Base-by-base conservation (phyloP, 2,888 invertebrate species). In the Cerastis leucographa region DNA sequence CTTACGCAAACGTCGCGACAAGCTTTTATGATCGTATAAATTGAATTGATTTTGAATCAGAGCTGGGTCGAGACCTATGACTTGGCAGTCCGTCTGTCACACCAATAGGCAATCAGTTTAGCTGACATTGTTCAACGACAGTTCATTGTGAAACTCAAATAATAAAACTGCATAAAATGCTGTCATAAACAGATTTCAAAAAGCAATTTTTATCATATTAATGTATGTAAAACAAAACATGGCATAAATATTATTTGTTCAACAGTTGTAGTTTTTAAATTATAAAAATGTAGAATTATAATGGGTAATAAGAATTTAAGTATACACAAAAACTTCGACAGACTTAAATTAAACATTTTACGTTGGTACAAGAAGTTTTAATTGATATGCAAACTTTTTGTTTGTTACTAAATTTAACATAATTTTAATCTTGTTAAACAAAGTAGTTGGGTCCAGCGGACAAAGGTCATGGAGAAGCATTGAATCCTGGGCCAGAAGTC, bases 311-410 rank as follows among this genome's bases (percentile, higher is more conserved):
- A 49, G 5, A 51, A 25, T 51, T 54, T 8, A 73, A 44, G 6
- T 49, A 59, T 76, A n/a, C 56, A 59, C 40, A 76, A 61, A 35
- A 76, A 61, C 66, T 76, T 76, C 12, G 29, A 22, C 40, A 51
- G 25, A 75, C 49, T 68, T 0, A 44, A 19, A 25, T 22, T 7
- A 44, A 74, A 64, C 62, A 44, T 51, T 72, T n/a, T 19, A 54
- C 40, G 54, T 54, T 25, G 8, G 9, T 22, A 44, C 22, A 64
- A 19, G 25, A 77, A 68, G 35, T 68, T 76, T 40, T 77, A 68
- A 68, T 62, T 61, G 19, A 7, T 25, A 54, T 46, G 40, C 4
- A 42, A 44, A 54, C 35, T 54, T 68, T 46, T 64, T 64, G 19
- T 69, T 78, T 69, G 7, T 54, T 56, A 54, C 12, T 35, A n/a